A percentile compares a stretch with the other conserved stretches of the same genome.
Conservation (phyloP, 2,113 vertebrate species). For the Centropus bengalensis region DNA sequence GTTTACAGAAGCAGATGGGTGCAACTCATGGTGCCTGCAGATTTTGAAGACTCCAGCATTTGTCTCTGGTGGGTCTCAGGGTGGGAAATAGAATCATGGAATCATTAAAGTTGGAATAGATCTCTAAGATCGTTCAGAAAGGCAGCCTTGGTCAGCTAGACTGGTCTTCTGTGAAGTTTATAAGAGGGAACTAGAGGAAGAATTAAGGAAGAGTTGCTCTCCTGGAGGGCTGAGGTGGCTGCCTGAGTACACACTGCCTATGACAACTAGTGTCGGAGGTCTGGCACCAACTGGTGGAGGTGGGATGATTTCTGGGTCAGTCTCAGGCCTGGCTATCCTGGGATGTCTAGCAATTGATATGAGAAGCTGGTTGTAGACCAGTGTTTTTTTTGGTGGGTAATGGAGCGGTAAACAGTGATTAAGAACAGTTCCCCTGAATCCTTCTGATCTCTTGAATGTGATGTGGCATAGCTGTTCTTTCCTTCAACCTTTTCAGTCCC, state of each 20-base stretch:
- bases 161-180: background rate
- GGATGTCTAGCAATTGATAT: background rate
- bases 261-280: background rate
- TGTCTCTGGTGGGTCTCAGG: background rate
- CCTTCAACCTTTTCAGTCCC: background rate
- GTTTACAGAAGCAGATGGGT: background rate
- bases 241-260: rapidly evolving
- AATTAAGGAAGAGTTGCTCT: too few species aligned
- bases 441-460: background rate
- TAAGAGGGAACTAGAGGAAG: background rate
- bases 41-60: background rate
- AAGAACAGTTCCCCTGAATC: background rate
- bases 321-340: background rate
- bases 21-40: background rate
- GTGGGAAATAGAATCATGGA: too few species aligned
- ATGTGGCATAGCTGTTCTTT: background rate
- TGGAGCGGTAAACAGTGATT: background rate
- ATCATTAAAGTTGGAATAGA: too few species aligned
- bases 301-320: background rate
- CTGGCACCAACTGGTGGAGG: background rate
- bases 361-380: background rate
- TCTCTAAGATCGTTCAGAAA: too few species aligned
- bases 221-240: background rate
- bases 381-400: background rate
- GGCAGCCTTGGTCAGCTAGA: background rate